phyloP scores from a whole-genome alignment of 2,888 invertebrate genomes.

The Pseudococcus viburni region DNA sequence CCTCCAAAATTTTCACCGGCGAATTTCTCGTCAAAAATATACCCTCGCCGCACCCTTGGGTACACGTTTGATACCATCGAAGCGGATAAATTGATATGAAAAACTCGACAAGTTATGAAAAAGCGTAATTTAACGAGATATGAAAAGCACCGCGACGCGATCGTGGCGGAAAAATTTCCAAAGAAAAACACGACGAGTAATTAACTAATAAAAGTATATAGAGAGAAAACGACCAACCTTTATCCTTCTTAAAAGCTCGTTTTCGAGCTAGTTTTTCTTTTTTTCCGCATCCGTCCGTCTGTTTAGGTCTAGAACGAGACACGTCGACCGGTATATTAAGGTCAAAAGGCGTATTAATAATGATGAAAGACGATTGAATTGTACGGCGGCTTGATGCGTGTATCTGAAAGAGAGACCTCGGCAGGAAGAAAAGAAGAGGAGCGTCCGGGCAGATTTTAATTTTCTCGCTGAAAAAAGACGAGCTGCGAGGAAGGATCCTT shows the following conservation, averaged over 20 bases:
- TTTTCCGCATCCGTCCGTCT: neutral
- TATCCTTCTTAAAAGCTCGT: constrained; percentile 10
- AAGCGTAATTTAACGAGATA: constrained; percentile 14
- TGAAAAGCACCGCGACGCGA: neutral
- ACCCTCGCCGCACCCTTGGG: too few relatives aligned
- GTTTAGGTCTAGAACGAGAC: neutral
- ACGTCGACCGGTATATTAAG: neutral
- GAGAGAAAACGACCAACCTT: neutral
- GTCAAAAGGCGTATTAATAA: neutral
- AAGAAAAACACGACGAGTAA: constrained; percentile 13
- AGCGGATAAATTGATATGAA: neutral
- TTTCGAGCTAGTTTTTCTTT: neutral
- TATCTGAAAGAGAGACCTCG: neutral
- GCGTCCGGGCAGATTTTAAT: neutral
- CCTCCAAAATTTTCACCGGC: too few relatives aligned
- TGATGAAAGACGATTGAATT: neutral
- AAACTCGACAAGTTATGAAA: neutral
- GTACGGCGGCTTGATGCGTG: neutral
- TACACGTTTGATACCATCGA: neutral
- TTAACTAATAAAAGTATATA: constrained; percentile 5
- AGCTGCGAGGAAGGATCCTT: neutral
- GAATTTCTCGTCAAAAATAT: too few relatives aligned
- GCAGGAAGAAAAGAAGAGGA: neutral
- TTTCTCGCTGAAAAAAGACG: constrained; percentile 6
- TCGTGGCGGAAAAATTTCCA: neutral